Percentiles rank a stretch among this genome's conserved stretches.
Evolutionary conservation across 2,113 vertebrate species (phyloP).

Genomic region (Myxocyprinus asiaticus): DNA sequence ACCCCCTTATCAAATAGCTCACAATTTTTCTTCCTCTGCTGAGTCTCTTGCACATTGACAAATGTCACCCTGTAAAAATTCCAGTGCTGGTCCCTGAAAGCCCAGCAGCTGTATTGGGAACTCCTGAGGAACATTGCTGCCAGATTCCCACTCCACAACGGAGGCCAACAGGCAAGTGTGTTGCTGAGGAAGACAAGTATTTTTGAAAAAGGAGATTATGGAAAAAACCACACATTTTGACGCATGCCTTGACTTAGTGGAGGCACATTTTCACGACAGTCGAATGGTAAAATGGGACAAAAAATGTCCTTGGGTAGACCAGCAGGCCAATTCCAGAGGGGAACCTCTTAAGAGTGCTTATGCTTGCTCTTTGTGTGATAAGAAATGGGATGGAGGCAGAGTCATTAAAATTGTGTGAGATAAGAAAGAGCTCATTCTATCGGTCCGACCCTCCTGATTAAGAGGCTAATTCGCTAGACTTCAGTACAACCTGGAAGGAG

Average conservation of each 20-base stretch:
- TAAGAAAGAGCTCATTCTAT: conserved; percentile 53
- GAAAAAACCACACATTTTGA: background rate
- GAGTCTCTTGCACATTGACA: conserved; percentile 42
- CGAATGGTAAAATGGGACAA: background rate
- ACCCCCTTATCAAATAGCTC: conserved; percentile 60
- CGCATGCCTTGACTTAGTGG: background rate
- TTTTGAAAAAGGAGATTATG: background rate
- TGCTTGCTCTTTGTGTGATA: conserved; percentile 53
- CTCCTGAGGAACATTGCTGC: background rate
- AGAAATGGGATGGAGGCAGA: conserved; percentile 42
- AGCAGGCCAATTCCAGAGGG: conserved; percentile 45
- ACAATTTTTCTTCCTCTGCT: conserved; percentile 53
- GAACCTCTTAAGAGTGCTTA: conserved; percentile 55
- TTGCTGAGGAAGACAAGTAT: background rate
- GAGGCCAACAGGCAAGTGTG: background rate
- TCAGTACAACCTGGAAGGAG: conserved; percentile 46
- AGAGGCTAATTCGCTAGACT: conserved; percentile 44
- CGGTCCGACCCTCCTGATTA: conserved; percentile 53
- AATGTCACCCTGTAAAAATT: conserved; percentile 62
- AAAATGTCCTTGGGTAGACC: conserved; percentile 46
- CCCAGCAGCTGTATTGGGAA: conserved; percentile 48
- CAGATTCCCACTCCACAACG: conserved; percentile 4
- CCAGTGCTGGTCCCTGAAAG: conserved; percentile 49
- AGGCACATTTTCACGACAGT: conserved; percentile 13
- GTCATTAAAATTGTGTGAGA: conserved; percentile 61